Base-by-base conservation (phyloP, 2,888 invertebrate species). In the Vandiemenella viatica region DNA sequence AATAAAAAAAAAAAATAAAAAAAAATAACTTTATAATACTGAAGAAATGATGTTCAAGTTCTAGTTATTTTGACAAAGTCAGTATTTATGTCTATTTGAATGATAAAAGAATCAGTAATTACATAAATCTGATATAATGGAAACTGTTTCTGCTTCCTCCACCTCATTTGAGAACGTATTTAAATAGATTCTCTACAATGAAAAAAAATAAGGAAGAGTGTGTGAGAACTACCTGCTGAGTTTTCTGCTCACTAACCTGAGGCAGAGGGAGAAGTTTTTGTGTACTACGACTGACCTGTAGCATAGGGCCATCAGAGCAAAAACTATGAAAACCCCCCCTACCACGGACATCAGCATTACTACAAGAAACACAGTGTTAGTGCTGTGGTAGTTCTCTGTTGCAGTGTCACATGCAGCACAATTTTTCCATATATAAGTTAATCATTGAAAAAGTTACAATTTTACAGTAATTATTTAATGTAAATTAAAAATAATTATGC, bases 261-360 rank as follows among this genome's bases (percentile, higher is more conserved):
- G 86, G 83, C 89, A 89, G 82, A 88, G 86, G 84, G 86, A 88
- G 87, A 88, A 86, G 86, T 88, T 89, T 87, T 87, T 88, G 87
- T 90, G 88, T 83, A 90, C 89, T 85, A 89, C 89, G 81, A 89
- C 89, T 88, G 89, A 90, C 89, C 91, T 89, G 88, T 92, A 92
- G 87, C 92, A 92, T 80, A 92, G 86, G 79, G 92, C 92, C 86
- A 92, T 86, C 80, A 90, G 84, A 78, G 92, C 90, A 83, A 92
- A 92, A 79, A 90, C 82, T 79, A 92, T 83, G 84, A 92, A 92
- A 80, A 92, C 92, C 80, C 91, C 90, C 83, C 91, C 92, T 82
- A 92, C 91, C 80, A 91, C 90, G 79, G 90, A 90, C 83, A 92
- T 91, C 80, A 92, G 88, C 76, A 89, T 87, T 79, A 83, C 87